These are phyloP conservation scores for Elephas maximus DNA, from an alignment of 2,113 vertebrate species.

Conservation along the genomic window DNA sequence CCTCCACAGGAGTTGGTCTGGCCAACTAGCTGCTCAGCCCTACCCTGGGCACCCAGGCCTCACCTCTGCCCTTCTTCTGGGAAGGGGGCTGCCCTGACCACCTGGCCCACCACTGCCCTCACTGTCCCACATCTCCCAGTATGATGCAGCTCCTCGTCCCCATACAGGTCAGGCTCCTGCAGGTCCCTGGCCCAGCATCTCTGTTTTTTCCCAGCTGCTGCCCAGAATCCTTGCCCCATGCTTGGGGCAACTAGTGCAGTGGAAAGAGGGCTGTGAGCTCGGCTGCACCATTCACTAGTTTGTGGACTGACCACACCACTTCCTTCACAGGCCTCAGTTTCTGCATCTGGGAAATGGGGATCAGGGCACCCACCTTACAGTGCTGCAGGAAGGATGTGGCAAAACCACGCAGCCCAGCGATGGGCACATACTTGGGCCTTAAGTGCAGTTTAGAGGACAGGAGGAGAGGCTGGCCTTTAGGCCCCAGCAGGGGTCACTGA, in stretches of 20 bases:
- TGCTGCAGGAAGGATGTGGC: neutral
- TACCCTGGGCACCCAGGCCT: neutral
- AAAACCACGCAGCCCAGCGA: neutral
- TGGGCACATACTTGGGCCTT: neutral
- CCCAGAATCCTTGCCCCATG: neutral
- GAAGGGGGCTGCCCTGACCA: neutral
- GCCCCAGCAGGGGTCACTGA: neutral
- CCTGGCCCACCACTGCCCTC: neutral
- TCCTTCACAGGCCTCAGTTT: neutral
- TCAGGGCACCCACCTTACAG: neutral
- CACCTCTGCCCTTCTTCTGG: neutral
- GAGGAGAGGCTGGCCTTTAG: neutral
- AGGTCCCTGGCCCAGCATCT: fast-evolving
- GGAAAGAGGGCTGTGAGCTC: neutral
- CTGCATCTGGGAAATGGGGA: neutral
- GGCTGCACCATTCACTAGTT: neutral
- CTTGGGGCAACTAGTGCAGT: neutral
- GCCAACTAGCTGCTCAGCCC: neutral
- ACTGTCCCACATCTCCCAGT: neutral
- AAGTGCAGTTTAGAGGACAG: fast-evolving
- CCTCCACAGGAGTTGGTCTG: neutral
- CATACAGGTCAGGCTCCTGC: neutral
- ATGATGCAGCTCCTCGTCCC: neutral
- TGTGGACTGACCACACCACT: neutral
- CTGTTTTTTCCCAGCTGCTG: neutral